Base-by-base conservation (phyloP, 2,113 vertebrate genomes). In the Scytalopus superciliaris region DNA sequence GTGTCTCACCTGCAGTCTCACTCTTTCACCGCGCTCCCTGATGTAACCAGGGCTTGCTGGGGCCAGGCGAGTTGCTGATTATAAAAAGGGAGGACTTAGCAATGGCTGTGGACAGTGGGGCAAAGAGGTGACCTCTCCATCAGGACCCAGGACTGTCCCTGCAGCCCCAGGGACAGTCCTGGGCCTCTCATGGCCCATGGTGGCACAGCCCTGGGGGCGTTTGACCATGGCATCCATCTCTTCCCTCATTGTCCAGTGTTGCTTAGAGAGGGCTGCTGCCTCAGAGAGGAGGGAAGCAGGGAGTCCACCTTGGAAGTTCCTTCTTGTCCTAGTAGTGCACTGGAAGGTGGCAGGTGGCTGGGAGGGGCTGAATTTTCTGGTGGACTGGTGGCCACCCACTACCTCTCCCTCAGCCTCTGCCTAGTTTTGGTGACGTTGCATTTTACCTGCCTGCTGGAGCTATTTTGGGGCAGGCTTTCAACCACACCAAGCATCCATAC, bases 1-100 rank as follows among this genome's bases (percentile, higher is more conserved):
- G n/a, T 0, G 0, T 40, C 31, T 49, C 30, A 14, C 3, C 21
- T 31, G 24, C 19, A 45, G 42, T 11, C 25, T 55, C 1, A 0
- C 6, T 39, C n/a, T 35, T 75, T 37, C 21, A 14, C 18, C 30
- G 35, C 2, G 0, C 5, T 76, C 24, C 53, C 3, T 3, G 2
- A 2, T 3, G 6, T 62, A 22, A 42, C 1, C 5, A 16, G 19
- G 12, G 10, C 30, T 75, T 67, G 18, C 31, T 37, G 17, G 12
- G 33, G 30, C 44, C 40, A 37, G n/a, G 14, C 0, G 2, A 57
- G 14, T 31, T 31, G 23, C 33, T 5, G 9, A 9, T 35, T 83
- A 25, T 60, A 45, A 62, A 52, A 57, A 45, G 31, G 5, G 15
- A 68, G 55, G 57, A 44, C 28, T 19, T 42, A 39, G 22, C 1